Base-by-base conservation (phyloP, 1,140 invertebrate species). In the Tribolium castaneum region DNA sequence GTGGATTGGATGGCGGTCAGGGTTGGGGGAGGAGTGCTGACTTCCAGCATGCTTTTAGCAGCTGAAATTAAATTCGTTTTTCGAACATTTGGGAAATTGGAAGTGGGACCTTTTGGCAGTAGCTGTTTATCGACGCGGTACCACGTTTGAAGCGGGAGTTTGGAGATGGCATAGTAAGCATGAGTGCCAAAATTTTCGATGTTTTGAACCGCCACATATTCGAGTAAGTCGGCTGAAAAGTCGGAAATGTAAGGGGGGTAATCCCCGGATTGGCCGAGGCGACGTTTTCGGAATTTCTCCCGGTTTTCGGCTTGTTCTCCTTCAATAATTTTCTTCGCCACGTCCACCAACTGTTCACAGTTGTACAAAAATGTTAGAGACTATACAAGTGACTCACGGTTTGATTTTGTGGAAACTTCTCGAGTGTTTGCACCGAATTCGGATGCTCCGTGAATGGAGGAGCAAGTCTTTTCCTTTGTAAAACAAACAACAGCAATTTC, bases 131-230 rank as follows among this genome's bases (percentile, higher is more conserved):
- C 82, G 3, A 82, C 39, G 22, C 82, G 79, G 16, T 85, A 79
- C 86, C 86, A 87, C 6, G 78, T 81, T n/a, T 77, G 77, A 7
- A 87, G 62, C 2, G 86, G 85, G 70, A 86, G 82, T n/a, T 80
- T 85, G 6, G 87, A 87, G 10, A 87, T 80, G 4, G 87, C 87
- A 59, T 86, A 87, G 76, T 84, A 87, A 6, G 81, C 85, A 45
- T 87, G 87, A 13, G 85, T 81, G 1, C 87, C 86, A 71, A 87
- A 87, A 71, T 87, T 83, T 14, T 86, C 86, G 45, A 87, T 87
- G 59, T 85, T 84, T 66, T 87, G 87, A 9, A 84, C 82, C 4
- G 86, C 83, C 0, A 83, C 84, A 56, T 85, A 87, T 77, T 87
- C 85, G 10, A 80, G 73, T 6, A 86, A 71, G 80, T 86, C 84